Evolutionary conservation across 2,113 vertebrate genomes (phyloP).

Genomic region (Centropristis striata): DNA sequence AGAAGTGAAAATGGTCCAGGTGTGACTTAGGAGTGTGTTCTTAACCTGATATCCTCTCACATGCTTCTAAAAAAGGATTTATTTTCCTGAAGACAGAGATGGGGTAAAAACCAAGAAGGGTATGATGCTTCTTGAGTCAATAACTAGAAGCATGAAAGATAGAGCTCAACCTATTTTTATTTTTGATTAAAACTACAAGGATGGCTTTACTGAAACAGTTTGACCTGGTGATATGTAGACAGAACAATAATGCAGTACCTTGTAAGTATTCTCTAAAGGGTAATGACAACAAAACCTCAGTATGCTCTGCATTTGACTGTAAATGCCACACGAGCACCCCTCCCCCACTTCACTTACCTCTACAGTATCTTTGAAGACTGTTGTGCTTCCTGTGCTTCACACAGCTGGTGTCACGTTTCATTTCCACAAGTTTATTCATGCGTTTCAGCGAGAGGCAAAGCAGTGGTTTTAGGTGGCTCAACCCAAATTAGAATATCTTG

Average conservation of each 20-base stretch:
- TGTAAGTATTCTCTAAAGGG: slow-evolving; percentile 66
- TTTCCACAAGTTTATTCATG: slow-evolving; percentile 61
- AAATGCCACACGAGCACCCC: slow-evolving; percentile 64
- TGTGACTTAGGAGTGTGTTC: slow-evolving; percentile 40
- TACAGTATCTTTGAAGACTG: slow-evolving; percentile 70
- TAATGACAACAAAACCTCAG: slow-evolving; percentile 79
- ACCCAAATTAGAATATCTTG: slow-evolving; percentile 8
- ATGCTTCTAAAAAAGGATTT: slow-evolving; percentile 33
- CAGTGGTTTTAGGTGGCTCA: slow-evolving; percentile 40
- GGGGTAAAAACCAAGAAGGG: slow-evolving; percentile 50
- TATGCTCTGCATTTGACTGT: slow-evolving; percentile 70
- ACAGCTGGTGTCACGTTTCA: slow-evolving; percentile 72
- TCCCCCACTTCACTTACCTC: slow-evolving; percentile 66
- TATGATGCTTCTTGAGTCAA: slow-evolving; percentile 62
- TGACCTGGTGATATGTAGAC: slow-evolving; percentile 24
- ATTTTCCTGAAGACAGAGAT: slow-evolving; percentile 36
- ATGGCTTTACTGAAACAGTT: slow-evolving; percentile 34
- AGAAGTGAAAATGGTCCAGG: slow-evolving; percentile 15
- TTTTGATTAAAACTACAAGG: slow-evolving; percentile 16
- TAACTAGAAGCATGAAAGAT: slow-evolving; percentile 21
- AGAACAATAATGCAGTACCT: slow-evolving; percentile 71
- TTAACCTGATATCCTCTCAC: slow-evolving; percentile 31
- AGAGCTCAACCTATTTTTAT: slow-evolving; percentile 40
- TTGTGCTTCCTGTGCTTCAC: slow-evolving; percentile 74
- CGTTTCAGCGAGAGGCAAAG: slow-evolving; percentile 49